A percentile compares a stretch with the other conserved stretches of the same genome.
Evolutionary conservation across 1,140 invertebrate species (phyloP).

Genomic region (Frieseomelitta varia): DNA sequence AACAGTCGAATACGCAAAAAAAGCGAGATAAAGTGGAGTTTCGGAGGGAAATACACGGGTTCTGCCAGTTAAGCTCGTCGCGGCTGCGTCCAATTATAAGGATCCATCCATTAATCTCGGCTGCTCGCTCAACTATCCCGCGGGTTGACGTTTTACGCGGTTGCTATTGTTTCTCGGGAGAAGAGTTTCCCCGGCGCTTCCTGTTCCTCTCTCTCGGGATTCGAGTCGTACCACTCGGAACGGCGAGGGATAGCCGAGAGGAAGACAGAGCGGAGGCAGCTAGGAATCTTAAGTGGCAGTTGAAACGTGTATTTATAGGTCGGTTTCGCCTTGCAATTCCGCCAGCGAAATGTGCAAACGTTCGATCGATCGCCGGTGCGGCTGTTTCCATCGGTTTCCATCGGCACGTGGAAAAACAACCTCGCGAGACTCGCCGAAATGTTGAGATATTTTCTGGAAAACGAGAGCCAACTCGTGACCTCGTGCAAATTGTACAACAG

Average conservation of each 20-base stretch:
- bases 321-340: constrained; percentile 55
- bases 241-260: neutral
- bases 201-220: constrained; percentile 31
- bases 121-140: constrained; percentile 19
- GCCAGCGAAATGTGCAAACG: constrained; percentile 56
- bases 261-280: constrained; percentile 15
- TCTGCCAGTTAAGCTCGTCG: neutral
- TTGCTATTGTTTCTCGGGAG: constrained; percentile 55
- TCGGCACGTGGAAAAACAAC: constrained; percentile 22
- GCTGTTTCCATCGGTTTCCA: constrained; percentile 44
- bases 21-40: neutral
- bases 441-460: constrained; percentile 35
- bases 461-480: neutral
- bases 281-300: constrained; percentile 64
- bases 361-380: constrained; percentile 42
- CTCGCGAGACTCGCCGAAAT: neutral
- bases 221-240: constrained; percentile 9
- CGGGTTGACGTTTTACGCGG: constrained; percentile 3
- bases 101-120: constrained; percentile 32
- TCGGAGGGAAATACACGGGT: too few species aligned
- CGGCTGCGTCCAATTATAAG: constrained; percentile 14
- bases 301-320: constrained; percentile 63
- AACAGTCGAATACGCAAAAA: neutral
- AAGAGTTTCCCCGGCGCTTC: constrained; percentile 48
- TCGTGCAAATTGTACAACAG: too few species aligned